Evolutionary conservation across 2,888 invertebrate genomes (phyloP), one percentile per base, ranked within the genome.

Genomic region (Mythimna loreyi): DNA sequence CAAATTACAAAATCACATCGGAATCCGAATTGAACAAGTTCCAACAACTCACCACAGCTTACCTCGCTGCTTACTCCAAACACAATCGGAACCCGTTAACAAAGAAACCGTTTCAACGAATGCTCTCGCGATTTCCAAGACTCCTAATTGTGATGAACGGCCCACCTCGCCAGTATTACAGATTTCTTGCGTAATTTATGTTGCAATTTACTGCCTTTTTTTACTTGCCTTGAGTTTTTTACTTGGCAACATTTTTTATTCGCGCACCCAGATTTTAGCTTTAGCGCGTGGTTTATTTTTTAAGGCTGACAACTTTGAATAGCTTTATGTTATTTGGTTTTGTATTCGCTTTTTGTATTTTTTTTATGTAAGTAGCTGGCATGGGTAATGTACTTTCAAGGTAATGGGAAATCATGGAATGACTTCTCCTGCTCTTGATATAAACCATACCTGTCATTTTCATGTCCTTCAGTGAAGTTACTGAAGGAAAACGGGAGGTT

Each of bases 111-210:
- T 78, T 77, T 72, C 72, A 74, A 67, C 82, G 70, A 83, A 82
- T 87, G 88, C 85, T 87, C 83, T 82, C 83, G 83, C 82, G 80
- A 62, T 77, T 80, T 47, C 65, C 81, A 77, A 81, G 62, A 65
- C 82, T 83, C 81, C 82, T 92, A 93, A 93, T 93, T 92, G 92
- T 92, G 92, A 93, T 89, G 88, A 91, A 92, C 90, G 86, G 87
- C 85, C 73, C 79, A 81, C 83, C 82, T 83, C 80, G 81, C 72
- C 86, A 87, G 90, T 91, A 91, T 91, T 91, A 92, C 91, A 89
- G 91, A 91, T 91, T 92, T 90, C 90, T 89, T 88, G 83, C 79
- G 89, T 91, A 86, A 92, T 92, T 92, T 92, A 92, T 92, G 89
- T 89, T 86, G 89, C 91, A 92, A 92, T 92, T 92, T 90, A 89